Percentiles rank a stretch among this genome's conserved stretches.
Conservation (phyloP, 2,888 invertebrate species). For the Taenaris catops region DNA sequence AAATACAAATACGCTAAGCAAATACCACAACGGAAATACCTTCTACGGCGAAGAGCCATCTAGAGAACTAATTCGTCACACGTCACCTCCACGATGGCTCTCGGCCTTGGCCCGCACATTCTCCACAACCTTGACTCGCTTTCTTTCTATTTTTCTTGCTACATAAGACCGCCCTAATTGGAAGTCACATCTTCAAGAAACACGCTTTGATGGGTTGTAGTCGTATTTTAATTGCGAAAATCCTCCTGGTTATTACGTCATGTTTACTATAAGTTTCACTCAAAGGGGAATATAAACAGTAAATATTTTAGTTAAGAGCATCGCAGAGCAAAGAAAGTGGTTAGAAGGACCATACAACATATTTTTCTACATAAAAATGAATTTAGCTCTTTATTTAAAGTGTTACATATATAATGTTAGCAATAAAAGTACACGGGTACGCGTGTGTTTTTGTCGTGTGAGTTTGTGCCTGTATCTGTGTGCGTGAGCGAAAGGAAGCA, state of each 20-base stretch:
- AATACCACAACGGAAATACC: conserved; percentile 4
- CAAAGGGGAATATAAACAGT: too few relatives aligned
- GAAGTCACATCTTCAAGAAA: conserved; percentile 14
- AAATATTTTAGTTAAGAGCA: too few relatives aligned
- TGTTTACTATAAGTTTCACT: not conserved
- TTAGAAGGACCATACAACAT: too few relatives aligned
- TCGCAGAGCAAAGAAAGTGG: too few relatives aligned
- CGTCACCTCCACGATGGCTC: conserved; percentile 16
- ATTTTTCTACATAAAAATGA: too few relatives aligned
- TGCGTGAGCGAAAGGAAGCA: too few relatives aligned
- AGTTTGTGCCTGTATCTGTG: too few relatives aligned
- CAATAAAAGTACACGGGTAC: too few relatives aligned
- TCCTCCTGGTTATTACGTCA: conserved; percentile 3
- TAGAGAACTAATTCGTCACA: conserved; percentile 26
- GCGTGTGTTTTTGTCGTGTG: too few relatives aligned
- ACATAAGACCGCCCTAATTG: conserved; percentile 21
- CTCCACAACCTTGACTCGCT: conserved; percentile 19
- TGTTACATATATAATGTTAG: too few relatives aligned
- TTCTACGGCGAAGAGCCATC: conserved; percentile 17
- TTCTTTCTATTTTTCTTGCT: conserved; percentile 16
- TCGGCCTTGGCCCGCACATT: conserved; percentile 19
- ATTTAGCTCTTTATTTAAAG: too few relatives aligned
- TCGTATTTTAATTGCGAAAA: conserved; percentile 7
- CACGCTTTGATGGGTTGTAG: conserved; percentile 9
- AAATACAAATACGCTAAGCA: too few relatives aligned